phyloP scores from a whole-genome alignment of 2,113 vertebrate species.

The Phyllopteryx taeniolatus region DNA sequence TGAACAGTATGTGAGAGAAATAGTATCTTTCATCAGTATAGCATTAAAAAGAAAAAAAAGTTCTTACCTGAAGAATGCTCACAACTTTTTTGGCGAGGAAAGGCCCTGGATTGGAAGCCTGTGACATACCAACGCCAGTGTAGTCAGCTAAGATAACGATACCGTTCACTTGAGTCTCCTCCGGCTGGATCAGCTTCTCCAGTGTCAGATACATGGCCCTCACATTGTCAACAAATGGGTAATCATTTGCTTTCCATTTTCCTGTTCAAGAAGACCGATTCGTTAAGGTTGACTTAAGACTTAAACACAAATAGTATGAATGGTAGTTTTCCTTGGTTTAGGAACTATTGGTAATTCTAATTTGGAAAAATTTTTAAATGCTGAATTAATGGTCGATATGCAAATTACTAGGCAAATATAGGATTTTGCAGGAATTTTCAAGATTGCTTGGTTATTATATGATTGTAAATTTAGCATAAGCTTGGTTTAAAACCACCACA shows the following conservation, averaged over 20 bases:
- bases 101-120: conserved; percentile 95
- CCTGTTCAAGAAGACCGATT: conserved; percentile 69
- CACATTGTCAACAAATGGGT: conserved; percentile 95
- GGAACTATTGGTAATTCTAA: too few species aligned
- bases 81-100: conserved; percentile 98
- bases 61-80: conserved; percentile 93
- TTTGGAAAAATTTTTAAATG: too few species aligned
- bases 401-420: too few species aligned
- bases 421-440: too few species aligned
- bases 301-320: background rate
- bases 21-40: background rate
- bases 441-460: background rate
- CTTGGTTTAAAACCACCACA: too few species aligned
- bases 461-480: too few species aligned
- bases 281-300: too few species aligned
- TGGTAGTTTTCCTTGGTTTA: too few species aligned
- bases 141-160: conserved; percentile 97
- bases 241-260: conserved; percentile 91
- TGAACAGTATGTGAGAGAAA: too few species aligned
- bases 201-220: conserved; percentile 93
- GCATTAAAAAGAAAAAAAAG: background rate
- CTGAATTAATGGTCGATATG: too few species aligned
- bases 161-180: conserved; percentile 97
- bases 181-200: conserved; percentile 96
- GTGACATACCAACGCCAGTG: conserved; percentile 93